phyloP scores from a whole-genome alignment of 2,888 invertebrate genomes.

The Apoda limacodes region DNA sequence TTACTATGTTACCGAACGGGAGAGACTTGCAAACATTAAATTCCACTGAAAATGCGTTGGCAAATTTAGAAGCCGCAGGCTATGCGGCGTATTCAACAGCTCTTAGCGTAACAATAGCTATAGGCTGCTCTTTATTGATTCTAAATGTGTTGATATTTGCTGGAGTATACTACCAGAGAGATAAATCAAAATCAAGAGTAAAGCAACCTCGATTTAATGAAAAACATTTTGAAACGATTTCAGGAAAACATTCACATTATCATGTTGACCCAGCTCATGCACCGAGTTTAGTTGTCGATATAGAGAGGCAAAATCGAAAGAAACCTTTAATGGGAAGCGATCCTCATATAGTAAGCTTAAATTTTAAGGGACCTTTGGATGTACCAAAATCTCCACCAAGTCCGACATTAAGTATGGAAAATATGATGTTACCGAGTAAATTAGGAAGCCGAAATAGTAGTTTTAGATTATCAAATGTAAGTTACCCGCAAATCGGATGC shows the following conservation, averaged over 20 bases:
- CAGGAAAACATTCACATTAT: conserved; percentile 82
- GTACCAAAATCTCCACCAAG: conserved; percentile 72
- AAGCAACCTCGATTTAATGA: conserved; percentile 80
- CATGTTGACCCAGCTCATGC: conserved; percentile 81
- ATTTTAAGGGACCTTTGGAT: conserved; percentile 70
- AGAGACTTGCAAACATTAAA: conserved; percentile 62
- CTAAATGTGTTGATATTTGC: conserved; percentile 87
- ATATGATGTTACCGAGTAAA: conserved; percentile 59
- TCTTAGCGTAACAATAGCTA: conserved; percentile 82
- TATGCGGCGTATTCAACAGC: conserved; percentile 83
- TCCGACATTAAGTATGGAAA: conserved; percentile 71
- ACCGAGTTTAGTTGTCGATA: conserved; percentile 85
- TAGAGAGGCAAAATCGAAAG: conserved; percentile 71
- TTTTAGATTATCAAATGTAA: conserved; percentile 56
- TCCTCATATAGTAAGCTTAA: conserved; percentile 63
- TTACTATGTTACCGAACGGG: conserved; percentile 70
- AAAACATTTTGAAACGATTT: conserved; percentile 80
- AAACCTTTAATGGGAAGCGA: conserved; percentile 61
- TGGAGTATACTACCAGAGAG: conserved; percentile 85
- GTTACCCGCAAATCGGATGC: conserved; percentile 53
- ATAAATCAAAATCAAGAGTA: conserved; percentile 73
- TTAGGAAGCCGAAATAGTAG: conserved; percentile 65
- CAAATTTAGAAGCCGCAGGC: conserved; percentile 83
- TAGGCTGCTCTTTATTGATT: conserved; percentile 84
- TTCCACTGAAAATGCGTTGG: conserved; percentile 77